A percentile compares a stretch with the other conserved stretches of the same genome.
Conservation (phyloP, 1,140 invertebrate species). For the Dreissena polymorpha region DNA sequence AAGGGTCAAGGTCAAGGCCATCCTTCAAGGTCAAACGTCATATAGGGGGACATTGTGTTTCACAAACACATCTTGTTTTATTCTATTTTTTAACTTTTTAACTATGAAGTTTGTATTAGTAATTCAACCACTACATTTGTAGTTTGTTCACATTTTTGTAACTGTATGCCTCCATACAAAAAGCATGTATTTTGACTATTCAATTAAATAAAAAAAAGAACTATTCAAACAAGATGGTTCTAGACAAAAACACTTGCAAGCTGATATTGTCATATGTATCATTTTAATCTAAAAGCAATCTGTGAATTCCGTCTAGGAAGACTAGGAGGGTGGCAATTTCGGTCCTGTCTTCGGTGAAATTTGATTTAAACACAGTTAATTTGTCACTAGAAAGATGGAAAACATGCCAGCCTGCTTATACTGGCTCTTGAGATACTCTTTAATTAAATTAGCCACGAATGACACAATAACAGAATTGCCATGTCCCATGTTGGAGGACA, state of each 20-base stretch:
- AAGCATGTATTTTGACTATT: no score
- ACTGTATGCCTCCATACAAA: no score
- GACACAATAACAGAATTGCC: conserved; percentile 55
- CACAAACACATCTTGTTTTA: no score
- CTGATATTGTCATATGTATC: conserved; percentile 3
- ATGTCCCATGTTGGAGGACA: conserved; percentile 50
- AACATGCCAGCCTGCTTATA: conserved; percentile 45
- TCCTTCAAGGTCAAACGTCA: no score
- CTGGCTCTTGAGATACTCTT: conserved; percentile 22
- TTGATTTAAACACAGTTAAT: conserved; percentile 47
- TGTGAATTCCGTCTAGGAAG: neutral
- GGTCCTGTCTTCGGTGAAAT: conserved; percentile 32
- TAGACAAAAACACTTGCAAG: neutral
- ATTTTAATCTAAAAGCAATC: conserved; percentile 8
- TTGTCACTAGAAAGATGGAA: conserved; percentile 51
- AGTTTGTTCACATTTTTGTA: no score
- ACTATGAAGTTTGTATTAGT: no score
- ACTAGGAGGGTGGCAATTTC: conserved; percentile 28
- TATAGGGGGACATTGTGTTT: no score
- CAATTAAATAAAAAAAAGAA: no score
- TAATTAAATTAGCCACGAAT: conserved; percentile 47
- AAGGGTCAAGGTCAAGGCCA: no score
- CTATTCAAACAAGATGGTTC: no score
- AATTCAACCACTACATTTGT: no score
- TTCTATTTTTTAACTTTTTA: no score